Evolutionary conservation across 2,888 invertebrate genomes (phyloP).

Genomic region (Hydrotaea cyrtoneurina): DNA sequence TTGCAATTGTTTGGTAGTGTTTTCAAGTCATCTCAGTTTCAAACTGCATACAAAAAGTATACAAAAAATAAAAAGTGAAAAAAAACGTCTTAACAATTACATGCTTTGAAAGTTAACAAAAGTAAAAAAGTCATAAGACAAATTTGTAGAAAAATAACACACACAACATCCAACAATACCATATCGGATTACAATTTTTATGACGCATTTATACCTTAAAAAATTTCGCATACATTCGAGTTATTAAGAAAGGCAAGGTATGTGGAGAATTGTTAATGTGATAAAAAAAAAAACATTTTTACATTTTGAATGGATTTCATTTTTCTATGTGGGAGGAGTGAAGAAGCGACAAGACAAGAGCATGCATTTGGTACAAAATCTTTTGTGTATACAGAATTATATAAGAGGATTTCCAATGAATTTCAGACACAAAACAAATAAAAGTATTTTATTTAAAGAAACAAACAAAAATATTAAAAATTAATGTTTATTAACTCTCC

Average conservation of each 20-base stretch:
- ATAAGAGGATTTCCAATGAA: too few species aligned
- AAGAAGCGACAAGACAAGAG: too few species aligned
- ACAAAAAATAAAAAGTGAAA: conserved; percentile 6
- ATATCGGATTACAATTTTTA: conserved; percentile 59
- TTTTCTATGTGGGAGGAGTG: too few species aligned
- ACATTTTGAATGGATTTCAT: too few species aligned
- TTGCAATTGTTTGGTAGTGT: conserved; percentile 29
- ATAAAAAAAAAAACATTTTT: not conserved
- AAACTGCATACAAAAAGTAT: not conserved
- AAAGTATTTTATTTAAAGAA: too few species aligned
- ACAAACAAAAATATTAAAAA: too few species aligned
- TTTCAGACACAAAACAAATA: too few species aligned
- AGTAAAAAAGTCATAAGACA: conserved; percentile 26
- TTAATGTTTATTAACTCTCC: too few species aligned
- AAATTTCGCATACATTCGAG: not conserved
- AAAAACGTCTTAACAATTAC: conserved; percentile 41
- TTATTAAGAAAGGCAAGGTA: not conserved
- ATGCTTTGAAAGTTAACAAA: conserved; percentile 52
- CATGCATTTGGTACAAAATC: too few species aligned
- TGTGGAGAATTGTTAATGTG: not conserved
- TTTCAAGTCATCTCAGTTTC: conserved; percentile 6
- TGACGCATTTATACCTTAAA: conserved; percentile 60
- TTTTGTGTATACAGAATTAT: too few species aligned
- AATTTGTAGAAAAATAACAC: conserved; percentile 2
- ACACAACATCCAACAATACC: conserved; percentile 39